These are phyloP conservation scores for Elaphurus davidianus DNA, from an alignment of 2,113 vertebrate genomes.

Conservation along the genomic window DNA sequence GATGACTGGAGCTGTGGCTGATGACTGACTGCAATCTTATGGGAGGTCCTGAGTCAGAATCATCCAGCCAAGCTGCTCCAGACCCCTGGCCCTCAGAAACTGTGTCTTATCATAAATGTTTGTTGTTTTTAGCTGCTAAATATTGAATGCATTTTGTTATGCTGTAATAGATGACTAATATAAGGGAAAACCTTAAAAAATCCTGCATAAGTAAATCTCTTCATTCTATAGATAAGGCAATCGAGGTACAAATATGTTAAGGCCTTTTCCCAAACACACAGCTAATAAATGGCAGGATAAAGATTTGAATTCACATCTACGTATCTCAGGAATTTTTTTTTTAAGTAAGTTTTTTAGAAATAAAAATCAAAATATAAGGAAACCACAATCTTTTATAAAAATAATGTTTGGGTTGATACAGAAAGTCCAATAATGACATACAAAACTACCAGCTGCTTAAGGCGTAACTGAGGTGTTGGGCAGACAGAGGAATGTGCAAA, in stretches of 20 bases:
- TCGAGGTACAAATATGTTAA: neutral
- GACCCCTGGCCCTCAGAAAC: neutral
- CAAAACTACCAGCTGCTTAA: constrained; percentile 1
- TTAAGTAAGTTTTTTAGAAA: neutral
- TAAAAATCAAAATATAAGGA: constrained; percentile 11
- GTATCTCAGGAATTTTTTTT: neutral
- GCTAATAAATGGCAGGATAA: neutral
- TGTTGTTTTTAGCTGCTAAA: neutral
- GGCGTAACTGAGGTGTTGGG: constrained; percentile 1
- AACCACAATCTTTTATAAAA: neutral
- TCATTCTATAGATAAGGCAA: neutral
- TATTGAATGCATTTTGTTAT: neutral
- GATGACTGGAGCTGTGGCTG: neutral
- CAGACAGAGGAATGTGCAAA: neutral
- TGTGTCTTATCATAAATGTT: neutral
- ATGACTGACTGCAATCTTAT: neutral
- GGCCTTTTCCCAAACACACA: neutral
- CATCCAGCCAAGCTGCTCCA: neutral
- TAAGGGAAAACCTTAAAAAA: neutral
- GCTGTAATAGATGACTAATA: neutral
- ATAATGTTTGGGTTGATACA: neutral
- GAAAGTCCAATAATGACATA: neutral
- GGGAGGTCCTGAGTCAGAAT: neutral
- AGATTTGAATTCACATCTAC: neutral
- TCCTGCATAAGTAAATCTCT: neutral